Conservation (phyloP, 2,113 vertebrate genomes). For the Phodopus roborovskii region DNA sequence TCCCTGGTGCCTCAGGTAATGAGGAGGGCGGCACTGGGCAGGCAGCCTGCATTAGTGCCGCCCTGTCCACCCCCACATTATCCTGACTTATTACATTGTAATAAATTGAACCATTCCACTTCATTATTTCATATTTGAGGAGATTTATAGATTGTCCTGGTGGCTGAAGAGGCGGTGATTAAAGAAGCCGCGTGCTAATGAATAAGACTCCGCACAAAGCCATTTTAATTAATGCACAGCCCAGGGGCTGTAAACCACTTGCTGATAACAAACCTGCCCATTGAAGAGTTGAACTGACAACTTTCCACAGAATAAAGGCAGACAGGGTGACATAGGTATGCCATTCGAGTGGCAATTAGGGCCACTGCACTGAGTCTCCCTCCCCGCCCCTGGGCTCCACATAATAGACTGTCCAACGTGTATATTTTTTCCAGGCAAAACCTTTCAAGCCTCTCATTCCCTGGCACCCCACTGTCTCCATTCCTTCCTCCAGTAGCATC, state of each 20-base stretch:
- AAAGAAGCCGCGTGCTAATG: constrained; percentile 87
- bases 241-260: constrained; percentile 84
- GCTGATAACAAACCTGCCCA: constrained; percentile 86
- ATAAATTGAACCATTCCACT: constrained; percentile 90
- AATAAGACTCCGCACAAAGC: constrained; percentile 85
- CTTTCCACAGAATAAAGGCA: constrained; percentile 81
- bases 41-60: constrained; percentile 66
- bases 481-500: accelerated
- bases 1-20: constrained; percentile 56
- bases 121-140: constrained; percentile 91
- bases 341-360: constrained; percentile 83
- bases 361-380: constrained; percentile 65
- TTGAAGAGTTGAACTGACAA: constrained; percentile 85
- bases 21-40: constrained; percentile 78
- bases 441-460: not conserved
- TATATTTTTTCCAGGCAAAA: not conserved
- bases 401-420: not conserved
- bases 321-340: constrained; percentile 67
- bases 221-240: constrained; percentile 87
- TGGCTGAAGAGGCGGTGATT: constrained; percentile 90
- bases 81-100: constrained; percentile 87
- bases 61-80: constrained; percentile 84
- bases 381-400: not conserved
- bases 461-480: not conserved
- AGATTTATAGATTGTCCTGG: constrained; percentile 91